Evolutionary conservation across 2,113 vertebrate genomes (phyloP), one percentile per base, ranked within the genome.

Genomic region (Lamprologus speciosus): DNA sequence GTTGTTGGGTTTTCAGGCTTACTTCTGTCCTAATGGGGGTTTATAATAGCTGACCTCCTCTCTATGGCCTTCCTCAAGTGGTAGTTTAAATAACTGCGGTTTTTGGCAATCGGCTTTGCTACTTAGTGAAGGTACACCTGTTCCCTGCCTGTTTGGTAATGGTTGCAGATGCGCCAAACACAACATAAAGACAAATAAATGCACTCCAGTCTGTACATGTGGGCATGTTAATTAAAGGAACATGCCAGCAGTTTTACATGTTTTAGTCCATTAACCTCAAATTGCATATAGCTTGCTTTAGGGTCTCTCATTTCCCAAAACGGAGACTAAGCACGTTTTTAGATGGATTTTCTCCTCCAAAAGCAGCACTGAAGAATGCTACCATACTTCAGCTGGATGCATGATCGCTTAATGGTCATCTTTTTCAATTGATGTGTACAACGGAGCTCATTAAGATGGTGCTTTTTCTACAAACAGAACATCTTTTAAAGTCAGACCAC

Each of bases 251-350:
- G 6, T 89, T 94, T 87, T 63, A 70, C 89, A 82, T 83, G 86
- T 88, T 87, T 91, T 87, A 93, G 40, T 73, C 89, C 89, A 92
- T 93, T 93, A 90, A 90, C 91, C 83, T 5, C 81, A 88, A 89
- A 88, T 89, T 91, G 88, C 89, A 70, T 50, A 26, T 6, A 37
- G 73, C 63, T 75, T 31, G 28, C 60, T 80, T 85, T 75, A 80
- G n/a, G 10, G 45, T 83, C 50, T 78, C 42, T 58, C 45, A 83
- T 91, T 85, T 57, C 60, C 81, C 26, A 84, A 85, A 90, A 82
- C 26, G 23, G 23, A 70, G 81, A 81, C 68, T 88, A 88, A 82
- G 83, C 84, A 88, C 8, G 55, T 85, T 92, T 89, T 88, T 11
- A 55, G 70, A 83, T 85, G 79, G 60, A 81, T 85, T 85, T 90